A percentile compares a stretch with the other conserved stretches of the same genome.
Evolutionary conservation across 2,888 invertebrate genomes (phyloP).

Genomic region (Macaria notata): DNA sequence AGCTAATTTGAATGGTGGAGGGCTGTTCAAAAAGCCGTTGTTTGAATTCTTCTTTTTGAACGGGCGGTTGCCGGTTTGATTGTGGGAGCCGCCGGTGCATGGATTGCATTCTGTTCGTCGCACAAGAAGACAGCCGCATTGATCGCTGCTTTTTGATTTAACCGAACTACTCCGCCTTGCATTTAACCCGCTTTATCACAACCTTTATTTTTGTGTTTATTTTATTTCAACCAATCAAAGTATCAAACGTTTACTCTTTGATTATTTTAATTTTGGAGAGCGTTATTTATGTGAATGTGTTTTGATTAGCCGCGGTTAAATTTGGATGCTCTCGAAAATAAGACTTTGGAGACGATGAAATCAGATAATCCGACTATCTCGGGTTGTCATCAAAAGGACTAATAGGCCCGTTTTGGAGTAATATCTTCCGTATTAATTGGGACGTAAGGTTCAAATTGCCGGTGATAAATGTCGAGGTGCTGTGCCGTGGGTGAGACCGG

Average conservation of each 20-base stretch:
- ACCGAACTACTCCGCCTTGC: slow-evolving; percentile 47
- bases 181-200: slow-evolving; percentile 51
- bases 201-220: slow-evolving; percentile 52
- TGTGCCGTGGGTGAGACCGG: slow-evolving; percentile 72
- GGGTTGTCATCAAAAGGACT: slow-evolving; percentile 69
- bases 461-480: slow-evolving; percentile 69
- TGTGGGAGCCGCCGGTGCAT: slow-evolving; percentile 68
- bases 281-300: slow-evolving; percentile 28
- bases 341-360: slow-evolving; percentile 65
- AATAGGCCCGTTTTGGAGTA: slow-evolving; percentile 51
- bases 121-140: slow-evolving; percentile 67
- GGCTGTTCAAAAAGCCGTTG: slow-evolving; percentile 75
- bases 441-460: slow-evolving; percentile 56
- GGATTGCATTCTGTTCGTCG: slow-evolving; percentile 70
- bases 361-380: slow-evolving; percentile 71
- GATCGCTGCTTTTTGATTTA: slow-evolving; percentile 64
- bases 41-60: slow-evolving; percentile 75
- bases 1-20: slow-evolving; percentile 80
- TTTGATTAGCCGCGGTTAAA: slow-evolving; percentile 42
- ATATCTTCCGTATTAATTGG: slow-evolving; percentile 48
- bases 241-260: slow-evolving; percentile 36
- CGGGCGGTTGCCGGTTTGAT: slow-evolving; percentile 62
- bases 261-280: slow-evolving; percentile 36
- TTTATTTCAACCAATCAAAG: slow-evolving; percentile 46
- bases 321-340: slow-evolving; percentile 60